A percentile compares a stretch with the other conserved stretches of the same genome.
Evolutionary conservation across 1,140 invertebrate species (phyloP).

Genomic region (Argopecten irradians): DNA sequence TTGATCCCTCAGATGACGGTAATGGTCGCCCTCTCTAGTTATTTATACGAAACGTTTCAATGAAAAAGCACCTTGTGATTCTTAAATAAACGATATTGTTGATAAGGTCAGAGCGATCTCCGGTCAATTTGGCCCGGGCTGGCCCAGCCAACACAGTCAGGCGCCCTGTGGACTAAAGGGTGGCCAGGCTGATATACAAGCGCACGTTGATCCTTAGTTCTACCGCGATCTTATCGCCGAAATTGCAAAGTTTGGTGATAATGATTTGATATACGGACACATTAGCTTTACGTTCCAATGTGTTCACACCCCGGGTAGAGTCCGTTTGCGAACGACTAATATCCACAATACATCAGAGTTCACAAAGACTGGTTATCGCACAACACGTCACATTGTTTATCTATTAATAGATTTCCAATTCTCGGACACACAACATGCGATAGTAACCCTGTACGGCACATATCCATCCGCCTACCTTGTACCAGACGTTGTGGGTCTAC

Average conservation of each 20-base stretch:
- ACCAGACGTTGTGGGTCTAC: neutral
- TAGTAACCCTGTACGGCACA: neutral
- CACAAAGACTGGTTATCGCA: neutral
- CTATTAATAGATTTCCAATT: neutral
- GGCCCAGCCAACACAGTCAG: neutral
- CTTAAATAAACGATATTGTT: neutral
- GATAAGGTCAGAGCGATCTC: neutral
- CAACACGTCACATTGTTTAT: neutral
- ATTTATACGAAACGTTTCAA: neutral
- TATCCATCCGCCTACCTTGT: no score
- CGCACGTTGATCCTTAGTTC: neutral
- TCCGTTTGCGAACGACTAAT: neutral
- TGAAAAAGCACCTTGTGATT: neutral
- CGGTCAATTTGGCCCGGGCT: neutral
- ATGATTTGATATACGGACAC: neutral
- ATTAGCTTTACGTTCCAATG: neutral
- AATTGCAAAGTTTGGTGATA: neutral
- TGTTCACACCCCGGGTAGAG: slow-evolving; percentile 3
- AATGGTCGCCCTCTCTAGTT: neutral
- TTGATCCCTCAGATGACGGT: neutral
- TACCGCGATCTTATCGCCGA: neutral
- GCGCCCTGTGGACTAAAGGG: slow-evolving; percentile 3
- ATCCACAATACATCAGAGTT: neutral
- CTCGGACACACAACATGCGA: neutral
- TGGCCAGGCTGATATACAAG: neutral